phyloP scores from a whole-genome alignment of 2,797 vertebrate genomes.

The Hydrocynus forskahlii region DNA sequence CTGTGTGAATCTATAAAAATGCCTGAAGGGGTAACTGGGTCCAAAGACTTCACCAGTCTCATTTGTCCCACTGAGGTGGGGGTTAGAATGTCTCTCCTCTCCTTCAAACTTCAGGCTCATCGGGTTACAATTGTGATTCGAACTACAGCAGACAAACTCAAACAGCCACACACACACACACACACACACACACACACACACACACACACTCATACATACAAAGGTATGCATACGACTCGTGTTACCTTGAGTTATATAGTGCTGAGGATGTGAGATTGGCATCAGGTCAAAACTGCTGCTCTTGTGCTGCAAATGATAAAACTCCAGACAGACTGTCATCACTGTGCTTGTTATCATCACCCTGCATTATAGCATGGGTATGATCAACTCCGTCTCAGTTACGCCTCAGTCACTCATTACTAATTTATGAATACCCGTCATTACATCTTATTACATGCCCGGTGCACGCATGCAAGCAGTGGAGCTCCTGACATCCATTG shows the following conservation, averaged over 20 bases:
- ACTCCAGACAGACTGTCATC: slow-evolving; percentile 33
- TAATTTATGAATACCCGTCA: slow-evolving; percentile 57
- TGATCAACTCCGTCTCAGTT: slow-evolving; percentile 47
- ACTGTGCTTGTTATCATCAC: slow-evolving; percentile 33
- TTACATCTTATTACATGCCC: slow-evolving; percentile 56
- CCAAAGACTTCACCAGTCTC: slow-evolving; percentile 58
- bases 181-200: slow-evolving; percentile 7
- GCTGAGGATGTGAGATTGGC: slow-evolving; percentile 36
- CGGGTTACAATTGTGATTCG: slow-evolving; percentile 70
- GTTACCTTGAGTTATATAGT: slow-evolving; percentile 45
- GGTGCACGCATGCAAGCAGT: slow-evolving; percentile 37
- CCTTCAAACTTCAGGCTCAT: slow-evolving; percentile 65
- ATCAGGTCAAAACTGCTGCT: slow-evolving; percentile 41
- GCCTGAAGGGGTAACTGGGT: slow-evolving; percentile 29
- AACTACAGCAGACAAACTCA: slow-evolving; percentile 33
- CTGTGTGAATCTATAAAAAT: slow-evolving; percentile 18
- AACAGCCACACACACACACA: background rate
- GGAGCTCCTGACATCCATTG: slow-evolving; percentile 34
- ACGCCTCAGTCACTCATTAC: slow-evolving; percentile 51
- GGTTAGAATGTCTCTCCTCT: slow-evolving; percentile 27
- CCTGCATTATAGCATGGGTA: slow-evolving; percentile 30
- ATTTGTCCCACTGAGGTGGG: slow-evolving; percentile 69
- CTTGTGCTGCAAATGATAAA: slow-evolving; percentile 36
- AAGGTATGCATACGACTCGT: slow-evolving; percentile 38
- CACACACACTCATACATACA: background rate